Percentiles rank a stretch among this genome's conserved stretches.
phyloP scores from a whole-genome alignment of 2,113 vertebrate species.

The Girardinichthys multiradiatus region DNA sequence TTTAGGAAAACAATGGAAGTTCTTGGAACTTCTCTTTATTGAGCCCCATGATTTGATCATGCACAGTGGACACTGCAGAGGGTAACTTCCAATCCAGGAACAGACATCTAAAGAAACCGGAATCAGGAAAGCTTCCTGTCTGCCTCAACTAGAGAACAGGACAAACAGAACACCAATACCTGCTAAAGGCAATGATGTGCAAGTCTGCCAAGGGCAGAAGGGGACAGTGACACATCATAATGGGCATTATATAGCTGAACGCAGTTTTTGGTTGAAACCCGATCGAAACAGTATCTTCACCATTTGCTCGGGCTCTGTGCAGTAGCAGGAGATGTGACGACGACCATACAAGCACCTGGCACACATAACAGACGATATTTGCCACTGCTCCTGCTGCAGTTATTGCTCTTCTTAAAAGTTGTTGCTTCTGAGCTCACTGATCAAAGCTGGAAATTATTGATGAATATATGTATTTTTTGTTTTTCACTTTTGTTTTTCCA shows the following conservation, averaged over 20 bases:
- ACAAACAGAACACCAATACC: no score
- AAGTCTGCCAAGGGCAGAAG: conserved; percentile 3
- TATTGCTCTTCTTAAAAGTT: conserved; percentile 12
- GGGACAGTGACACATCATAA: conserved; percentile 42
- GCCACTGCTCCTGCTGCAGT: not conserved
- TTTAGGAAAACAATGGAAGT: no score
- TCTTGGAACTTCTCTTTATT: no score
- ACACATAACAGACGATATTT: conserved; percentile 32
- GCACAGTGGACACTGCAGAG: no score
- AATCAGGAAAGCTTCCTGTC: no score
- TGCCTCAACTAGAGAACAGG: no score
- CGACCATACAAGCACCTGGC: conserved; percentile 14
- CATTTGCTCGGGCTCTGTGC: conserved; percentile 27
- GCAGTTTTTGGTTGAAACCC: conserved; percentile 4
- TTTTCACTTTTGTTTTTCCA: conserved; percentile 10
- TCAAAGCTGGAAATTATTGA: conserved; percentile 4
- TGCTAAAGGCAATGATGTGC: no score
- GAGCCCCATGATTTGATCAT: no score
- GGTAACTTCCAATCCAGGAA: no score
- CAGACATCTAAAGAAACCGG: no score
- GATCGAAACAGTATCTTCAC: conserved; percentile 8
- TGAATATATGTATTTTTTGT: not conserved
- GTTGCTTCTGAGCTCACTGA: not conserved
- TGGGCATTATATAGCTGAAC: conserved; percentile 22
- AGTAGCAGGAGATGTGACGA: conserved; percentile 1